These are phyloP conservation scores for Lasioglossum vierecki DNA, from an alignment of 2,888 invertebrate genomes.

Conservation along the genomic window DNA sequence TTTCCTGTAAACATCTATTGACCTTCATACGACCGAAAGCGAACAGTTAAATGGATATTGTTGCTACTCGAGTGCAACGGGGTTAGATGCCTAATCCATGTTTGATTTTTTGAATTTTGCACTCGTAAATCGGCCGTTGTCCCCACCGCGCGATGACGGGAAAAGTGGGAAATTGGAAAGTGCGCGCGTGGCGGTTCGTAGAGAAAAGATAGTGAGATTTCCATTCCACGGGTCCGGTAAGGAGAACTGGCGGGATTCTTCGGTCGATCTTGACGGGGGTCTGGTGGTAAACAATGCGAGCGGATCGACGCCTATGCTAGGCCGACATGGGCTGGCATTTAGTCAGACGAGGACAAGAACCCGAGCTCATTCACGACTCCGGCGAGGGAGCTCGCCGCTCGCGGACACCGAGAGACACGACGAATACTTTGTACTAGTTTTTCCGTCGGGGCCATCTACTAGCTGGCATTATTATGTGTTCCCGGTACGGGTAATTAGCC, in stretches of 20 bases:
- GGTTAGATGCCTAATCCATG: too few relatives aligned
- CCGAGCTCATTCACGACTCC: slow-evolving; percentile 74
- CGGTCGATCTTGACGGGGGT: slow-evolving; percentile 11
- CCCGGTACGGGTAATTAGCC: slow-evolving; percentile 76
- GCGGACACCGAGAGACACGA: slow-evolving; percentile 51
- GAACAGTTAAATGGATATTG: too few relatives aligned
- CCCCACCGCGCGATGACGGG: background rate
- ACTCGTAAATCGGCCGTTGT: too few relatives aligned
- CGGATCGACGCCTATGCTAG: slow-evolving; percentile 53
- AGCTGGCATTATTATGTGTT: slow-evolving; percentile 74
- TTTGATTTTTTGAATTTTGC: too few relatives aligned
- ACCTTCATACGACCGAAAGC: too few relatives aligned
- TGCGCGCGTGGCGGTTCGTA: background rate
- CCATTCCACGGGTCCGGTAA: slow-evolving; percentile 9
- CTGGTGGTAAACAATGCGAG: slow-evolving; percentile 42
- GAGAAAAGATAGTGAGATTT: background rate
- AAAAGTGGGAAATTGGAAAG: background rate
- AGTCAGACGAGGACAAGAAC: slow-evolving; percentile 71
- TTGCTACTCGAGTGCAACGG: too few relatives aligned
- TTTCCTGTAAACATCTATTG: too few relatives aligned
- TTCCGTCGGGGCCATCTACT: slow-evolving; percentile 56
- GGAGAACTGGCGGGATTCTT: slow-evolving; percentile 37
- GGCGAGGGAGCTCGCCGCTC: slow-evolving; percentile 29
- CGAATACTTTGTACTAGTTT: slow-evolving; percentile 76
- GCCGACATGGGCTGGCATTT: slow-evolving; percentile 66